Conservation (phyloP, 2,113 vertebrate genomes). For the Mixornis gularis region DNA sequence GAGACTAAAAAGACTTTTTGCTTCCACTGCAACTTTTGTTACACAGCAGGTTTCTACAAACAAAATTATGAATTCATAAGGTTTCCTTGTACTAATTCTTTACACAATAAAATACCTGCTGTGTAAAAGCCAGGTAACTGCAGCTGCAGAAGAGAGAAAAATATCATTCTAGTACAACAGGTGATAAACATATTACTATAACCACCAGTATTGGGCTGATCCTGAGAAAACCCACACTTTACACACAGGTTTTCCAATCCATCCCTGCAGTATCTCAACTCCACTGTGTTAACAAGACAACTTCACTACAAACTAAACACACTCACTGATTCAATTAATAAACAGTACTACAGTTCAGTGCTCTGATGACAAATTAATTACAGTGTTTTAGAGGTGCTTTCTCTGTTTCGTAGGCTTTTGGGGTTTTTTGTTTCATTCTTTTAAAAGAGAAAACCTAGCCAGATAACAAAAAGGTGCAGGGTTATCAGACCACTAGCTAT, state of each 20-base stretch:
- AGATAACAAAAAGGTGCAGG: neutral
- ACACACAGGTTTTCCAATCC: neutral
- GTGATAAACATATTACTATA: neutral
- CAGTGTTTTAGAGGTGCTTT: neutral
- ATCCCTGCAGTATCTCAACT: neutral
- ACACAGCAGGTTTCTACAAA: neutral
- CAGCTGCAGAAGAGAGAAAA: neutral
- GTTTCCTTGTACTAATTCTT: neutral
- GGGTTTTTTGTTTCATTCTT: neutral
- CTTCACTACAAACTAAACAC: neutral
- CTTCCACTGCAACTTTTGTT: neutral
- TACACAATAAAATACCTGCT: neutral
- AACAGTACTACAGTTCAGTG: neutral
- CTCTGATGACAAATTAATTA: neutral
- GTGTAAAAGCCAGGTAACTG: neutral
- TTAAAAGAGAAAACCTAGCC: neutral
- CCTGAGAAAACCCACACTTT: neutral
- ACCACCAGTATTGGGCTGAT: neutral
- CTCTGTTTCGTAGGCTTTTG: neutral
- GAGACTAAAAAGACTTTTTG: neutral
- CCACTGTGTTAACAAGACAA: neutral
- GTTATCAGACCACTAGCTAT: neutral
- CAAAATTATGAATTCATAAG: neutral
- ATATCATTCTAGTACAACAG: neutral
- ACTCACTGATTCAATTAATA: neutral